A percentile compares a stretch with the other conserved stretches of the same genome.
phyloP scores from a whole-genome alignment of 2,113 vertebrate genomes.

The Stictonetta naevosa region DNA sequence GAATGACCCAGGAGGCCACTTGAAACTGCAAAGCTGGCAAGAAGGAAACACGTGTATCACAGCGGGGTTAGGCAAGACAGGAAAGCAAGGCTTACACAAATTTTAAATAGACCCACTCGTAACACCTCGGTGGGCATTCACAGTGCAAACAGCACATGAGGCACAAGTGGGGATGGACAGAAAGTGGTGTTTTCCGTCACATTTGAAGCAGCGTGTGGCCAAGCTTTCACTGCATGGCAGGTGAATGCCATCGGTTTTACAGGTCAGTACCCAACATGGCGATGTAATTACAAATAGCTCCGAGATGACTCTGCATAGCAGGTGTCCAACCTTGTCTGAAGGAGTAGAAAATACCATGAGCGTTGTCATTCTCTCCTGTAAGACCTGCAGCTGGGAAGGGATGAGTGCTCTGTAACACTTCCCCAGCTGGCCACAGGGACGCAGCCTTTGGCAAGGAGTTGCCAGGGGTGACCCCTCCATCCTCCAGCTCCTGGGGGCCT shows the following conservation, averaged over 20 bases:
- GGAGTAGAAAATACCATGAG: background rate
- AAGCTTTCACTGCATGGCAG: background rate
- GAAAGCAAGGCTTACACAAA: background rate
- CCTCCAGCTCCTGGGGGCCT: background rate
- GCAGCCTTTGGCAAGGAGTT: background rate
- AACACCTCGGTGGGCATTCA: background rate
- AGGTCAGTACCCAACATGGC: background rate
- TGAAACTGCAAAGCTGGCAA: background rate
- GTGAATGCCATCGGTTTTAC: background rate
- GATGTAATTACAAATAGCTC: background rate
- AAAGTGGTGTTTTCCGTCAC: background rate
- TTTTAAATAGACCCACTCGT: background rate
- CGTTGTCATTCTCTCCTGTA: background rate
- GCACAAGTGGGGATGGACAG: background rate
- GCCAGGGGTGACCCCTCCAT: background rate
- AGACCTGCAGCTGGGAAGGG: background rate
- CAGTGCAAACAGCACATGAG: background rate
- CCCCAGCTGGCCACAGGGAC: rapidly evolving
- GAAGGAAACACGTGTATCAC: background rate
- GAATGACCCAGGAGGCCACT: background rate
- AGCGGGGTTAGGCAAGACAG: background rate
- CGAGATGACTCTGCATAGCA: background rate
- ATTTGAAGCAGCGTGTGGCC: background rate
- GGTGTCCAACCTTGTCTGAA: background rate
- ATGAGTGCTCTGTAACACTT: background rate